Base-by-base conservation (phyloP, 1,140 invertebrate genomes). In the Cylas formicarius region DNA sequence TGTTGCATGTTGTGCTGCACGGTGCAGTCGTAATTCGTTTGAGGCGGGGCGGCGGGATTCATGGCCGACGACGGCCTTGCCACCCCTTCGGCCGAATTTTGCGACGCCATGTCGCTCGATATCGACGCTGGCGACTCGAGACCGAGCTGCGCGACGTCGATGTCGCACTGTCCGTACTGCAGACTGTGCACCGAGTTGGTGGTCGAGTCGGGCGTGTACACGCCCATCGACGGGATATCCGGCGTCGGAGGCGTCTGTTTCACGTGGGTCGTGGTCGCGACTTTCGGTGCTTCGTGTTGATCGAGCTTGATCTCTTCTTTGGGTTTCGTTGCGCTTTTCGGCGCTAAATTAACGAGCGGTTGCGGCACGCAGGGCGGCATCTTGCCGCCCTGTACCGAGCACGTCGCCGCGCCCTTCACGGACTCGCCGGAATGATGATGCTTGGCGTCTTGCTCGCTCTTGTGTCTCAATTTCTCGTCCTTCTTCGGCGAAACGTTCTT, bases 41-140 rank as follows among this genome's bases (percentile, higher is more conserved):
- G 60, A 17, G 72, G 73, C 55, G 72, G 75, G 62, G 76, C 74
- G 20, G 65, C 64, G 44, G 46, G 48, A 33, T 40, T 44, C 65
- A 68, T 60, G 22, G 70, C 48, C 1, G 63, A 62, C 16, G 67
- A 70, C 2, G 65, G 69, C 6, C 74, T 70, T 27, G 73, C 63
- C 53, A 74, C 71, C 60, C 76, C 59, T 67, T 84, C 80, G 52
- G 80, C 77, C 52, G 82, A 78, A 57, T 81, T 82, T 33, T 84
- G 83, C 10, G 80, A 82, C 2, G 82, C 80, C 57, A 91, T 75
- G 62, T 91, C 86, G 22, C 85, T 87, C 0, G 84, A 81, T 41
- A 92, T 90, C 14, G 86, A 88, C 0, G 85, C 81, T 0, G 89
- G 88, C 0, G 89, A 91, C 57, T 91, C 87, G 36, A 92, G 67